Conservation (phyloP, 2,888 invertebrate species). For the Sminthurinus aureus region DNA sequence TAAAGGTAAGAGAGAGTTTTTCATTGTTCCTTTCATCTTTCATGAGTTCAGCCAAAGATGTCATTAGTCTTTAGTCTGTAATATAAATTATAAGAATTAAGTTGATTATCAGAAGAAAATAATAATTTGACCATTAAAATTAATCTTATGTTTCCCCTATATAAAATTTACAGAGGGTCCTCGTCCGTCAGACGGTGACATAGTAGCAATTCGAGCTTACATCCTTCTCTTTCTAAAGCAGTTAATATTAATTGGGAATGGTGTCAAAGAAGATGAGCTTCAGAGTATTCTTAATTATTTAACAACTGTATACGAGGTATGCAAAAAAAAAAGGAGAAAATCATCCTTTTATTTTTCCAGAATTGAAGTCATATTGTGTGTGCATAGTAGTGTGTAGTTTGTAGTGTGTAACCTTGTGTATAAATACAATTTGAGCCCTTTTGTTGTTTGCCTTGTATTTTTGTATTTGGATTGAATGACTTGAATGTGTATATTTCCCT, state of each 20-base stretch:
- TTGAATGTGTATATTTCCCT: no score
- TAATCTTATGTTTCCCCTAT: constrained; percentile 52
- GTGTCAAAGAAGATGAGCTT: constrained; percentile 97
- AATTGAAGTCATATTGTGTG: background rate
- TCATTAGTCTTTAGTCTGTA: no score
- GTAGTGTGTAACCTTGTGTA: background rate
- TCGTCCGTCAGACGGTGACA: constrained; percentile 92
- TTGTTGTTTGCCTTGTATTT: no score
- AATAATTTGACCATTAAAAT: no score
- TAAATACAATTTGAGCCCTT: no score
- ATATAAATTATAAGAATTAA: no score
- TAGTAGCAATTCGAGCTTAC: constrained; percentile 91
- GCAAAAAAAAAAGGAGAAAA: constrained; percentile 42
- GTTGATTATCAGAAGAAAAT: no score
- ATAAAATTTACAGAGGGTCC: constrained; percentile 79
- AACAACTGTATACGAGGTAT: constrained; percentile 95
- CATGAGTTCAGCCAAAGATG: no score
- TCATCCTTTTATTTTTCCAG: no score
- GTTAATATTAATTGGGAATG: constrained; percentile 94
- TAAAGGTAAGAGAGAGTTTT: no score
- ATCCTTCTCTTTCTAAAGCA: constrained; percentile 95
- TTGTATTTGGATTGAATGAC: no score
- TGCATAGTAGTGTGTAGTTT: background rate
- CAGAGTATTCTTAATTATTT: constrained; percentile 98
- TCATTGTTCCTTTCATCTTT: no score